These are phyloP conservation scores for Temnothorax ravouxi DNA, from an alignment of 2,888 invertebrate genomes.

Conservation along the genomic window DNA sequence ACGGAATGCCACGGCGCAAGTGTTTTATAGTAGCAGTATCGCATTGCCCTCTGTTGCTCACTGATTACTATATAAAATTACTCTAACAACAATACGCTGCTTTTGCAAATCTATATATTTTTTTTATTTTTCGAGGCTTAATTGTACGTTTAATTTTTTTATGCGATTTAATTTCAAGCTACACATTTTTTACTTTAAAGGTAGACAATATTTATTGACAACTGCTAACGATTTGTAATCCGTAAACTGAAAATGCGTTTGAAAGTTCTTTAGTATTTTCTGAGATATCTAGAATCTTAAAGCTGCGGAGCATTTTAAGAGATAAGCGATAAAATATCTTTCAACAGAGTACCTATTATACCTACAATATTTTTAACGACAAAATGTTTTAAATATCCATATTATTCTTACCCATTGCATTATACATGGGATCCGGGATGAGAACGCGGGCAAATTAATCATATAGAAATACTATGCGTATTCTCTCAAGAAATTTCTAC, in stretches of 20 bases:
- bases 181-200: neutral
- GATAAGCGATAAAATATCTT: neutral
- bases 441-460: neutral
- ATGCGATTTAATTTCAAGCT: neutral
- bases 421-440: neutral
- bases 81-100: neutral
- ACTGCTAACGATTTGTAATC: neutral
- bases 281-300: neutral
- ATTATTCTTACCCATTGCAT: neutral
- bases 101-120: neutral
- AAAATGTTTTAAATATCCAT: neutral
- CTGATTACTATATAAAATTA: neutral
- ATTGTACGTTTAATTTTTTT: neutral
- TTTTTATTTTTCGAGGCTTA: neutral
- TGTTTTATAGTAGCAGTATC: neutral
- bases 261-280: neutral
- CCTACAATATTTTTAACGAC: neutral
- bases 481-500: neutral
- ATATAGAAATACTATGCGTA: conserved; percentile 1
- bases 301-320: neutral
- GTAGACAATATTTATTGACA: neutral
- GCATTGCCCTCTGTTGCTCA: neutral
- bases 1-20: neutral
- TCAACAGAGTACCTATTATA: neutral
- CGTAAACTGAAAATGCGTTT: neutral